Percentiles rank a stretch among this genome's conserved stretches.
phyloP scores from a whole-genome alignment of 1,140 invertebrate genomes.

The Pogonus chalceus region DNA sequence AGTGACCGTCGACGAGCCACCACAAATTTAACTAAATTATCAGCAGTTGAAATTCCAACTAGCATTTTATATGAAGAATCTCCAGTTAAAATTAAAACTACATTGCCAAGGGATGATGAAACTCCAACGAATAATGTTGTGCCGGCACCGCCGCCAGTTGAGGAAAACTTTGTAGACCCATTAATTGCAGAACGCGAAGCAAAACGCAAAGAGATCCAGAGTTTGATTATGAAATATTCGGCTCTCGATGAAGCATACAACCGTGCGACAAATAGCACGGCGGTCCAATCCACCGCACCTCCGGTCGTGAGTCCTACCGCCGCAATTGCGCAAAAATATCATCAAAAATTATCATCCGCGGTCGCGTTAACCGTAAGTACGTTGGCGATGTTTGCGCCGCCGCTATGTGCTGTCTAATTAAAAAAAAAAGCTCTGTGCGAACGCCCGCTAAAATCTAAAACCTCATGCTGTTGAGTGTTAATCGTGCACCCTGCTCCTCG shows the following conservation, averaged over 20 bases:
- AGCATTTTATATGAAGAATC: conserved; percentile 14
- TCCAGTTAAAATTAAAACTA: no score
- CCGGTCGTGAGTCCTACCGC: conserved; percentile 10
- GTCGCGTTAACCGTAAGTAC: conserved; percentile 44
- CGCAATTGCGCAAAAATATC: conserved; percentile 28
- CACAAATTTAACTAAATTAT: conserved; percentile 33
- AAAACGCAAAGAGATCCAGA: conserved; percentile 69
- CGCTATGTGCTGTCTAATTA: not conserved
- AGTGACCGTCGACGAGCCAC: conserved; percentile 34
- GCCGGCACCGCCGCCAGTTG: not conserved
- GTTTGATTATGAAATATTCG: conserved; percentile 66
- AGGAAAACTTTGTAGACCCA: no score
- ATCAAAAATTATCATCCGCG: conserved; percentile 26
- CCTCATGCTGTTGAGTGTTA: not conserved
- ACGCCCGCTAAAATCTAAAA: not conserved
- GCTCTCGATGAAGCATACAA: conserved; percentile 56
- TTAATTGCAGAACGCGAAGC: conserved; percentile 57
- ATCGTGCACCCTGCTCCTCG: no score
- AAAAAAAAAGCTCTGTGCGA: not conserved
- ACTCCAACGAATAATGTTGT: not conserved
- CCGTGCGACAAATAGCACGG: conserved; percentile 31
- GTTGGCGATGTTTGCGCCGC: not conserved
- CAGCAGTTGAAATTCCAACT: conserved; percentile 38
- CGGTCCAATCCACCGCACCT: conserved; percentile 32
- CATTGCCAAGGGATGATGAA: not conserved